Evolutionary conservation across 2,797 vertebrate genomes (phyloP).

Genomic region (Schizopygopsis pylzovi): DNA sequence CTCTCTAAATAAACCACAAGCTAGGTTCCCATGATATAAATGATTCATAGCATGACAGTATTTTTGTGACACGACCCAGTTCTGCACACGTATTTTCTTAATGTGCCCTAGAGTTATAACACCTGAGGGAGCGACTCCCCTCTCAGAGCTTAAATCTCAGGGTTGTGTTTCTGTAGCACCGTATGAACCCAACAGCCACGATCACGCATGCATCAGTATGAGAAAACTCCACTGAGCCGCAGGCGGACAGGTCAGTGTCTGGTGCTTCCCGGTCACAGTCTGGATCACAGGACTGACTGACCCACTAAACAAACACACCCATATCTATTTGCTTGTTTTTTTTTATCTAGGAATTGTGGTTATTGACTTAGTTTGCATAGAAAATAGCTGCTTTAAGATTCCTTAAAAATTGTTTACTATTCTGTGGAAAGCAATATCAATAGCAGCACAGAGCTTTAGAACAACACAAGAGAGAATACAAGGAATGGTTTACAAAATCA

Average conservation of each 20-base stretch:
- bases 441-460: neutral
- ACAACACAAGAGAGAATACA: neutral
- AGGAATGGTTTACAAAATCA: too few relatives aligned
- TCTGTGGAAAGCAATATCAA: neutral
- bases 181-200: constrained; percentile 85
- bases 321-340: too few relatives aligned
- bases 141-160: constrained; percentile 95
- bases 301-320: neutral
- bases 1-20: neutral
- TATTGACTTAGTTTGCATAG: neutral
- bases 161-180: constrained; percentile 89
- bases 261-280: constrained; percentile 76
- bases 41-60: neutral
- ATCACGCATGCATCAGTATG: constrained; percentile 70
- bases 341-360: neutral
- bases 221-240: constrained; percentile 66
- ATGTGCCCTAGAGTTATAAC: constrained; percentile 98
- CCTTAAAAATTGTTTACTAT: neutral
- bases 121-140: constrained; percentile 79
- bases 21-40: neutral
- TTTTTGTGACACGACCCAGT: neutral
- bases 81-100: neutral
- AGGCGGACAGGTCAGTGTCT: constrained; percentile 90
- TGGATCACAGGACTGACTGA: too few relatives aligned
- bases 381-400: neutral